A percentile compares a stretch with the other conserved stretches of the same genome.
Evolutionary conservation across 2,888 invertebrate genomes (phyloP).

Genomic region (Lasioglossum villosulum): DNA sequence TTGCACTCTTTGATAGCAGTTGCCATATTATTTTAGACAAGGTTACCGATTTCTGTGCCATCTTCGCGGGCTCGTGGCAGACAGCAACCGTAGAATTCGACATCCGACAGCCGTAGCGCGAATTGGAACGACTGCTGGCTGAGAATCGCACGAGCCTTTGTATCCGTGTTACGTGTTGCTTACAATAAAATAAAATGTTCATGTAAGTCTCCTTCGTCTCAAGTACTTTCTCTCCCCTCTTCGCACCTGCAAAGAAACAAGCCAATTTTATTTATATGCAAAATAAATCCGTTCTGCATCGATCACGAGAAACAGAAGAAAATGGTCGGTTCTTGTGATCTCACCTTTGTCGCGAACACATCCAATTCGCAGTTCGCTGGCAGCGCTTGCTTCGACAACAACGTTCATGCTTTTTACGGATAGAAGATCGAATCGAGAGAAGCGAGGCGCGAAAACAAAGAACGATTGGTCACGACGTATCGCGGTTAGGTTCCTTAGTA

Average conservation of each 20-base stretch:
- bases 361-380: neutral
- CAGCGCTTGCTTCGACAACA: too few relatives aligned
- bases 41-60: constrained; percentile 78
- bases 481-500: neutral
- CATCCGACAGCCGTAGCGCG: neutral
- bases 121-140: constrained; percentile 54
- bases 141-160: constrained; percentile 71
- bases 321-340: neutral
- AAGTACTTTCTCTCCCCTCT: neutral
- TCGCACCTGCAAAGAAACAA: neutral
- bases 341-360: neutral
- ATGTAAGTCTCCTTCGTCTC: constrained; percentile 26
- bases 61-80: constrained; percentile 70
- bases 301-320: neutral
- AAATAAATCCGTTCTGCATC: neutral
- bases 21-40: constrained; percentile 62
- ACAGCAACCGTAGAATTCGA: constrained; percentile 26
- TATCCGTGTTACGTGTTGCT: constrained; percentile 83
- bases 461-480: neutral
- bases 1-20: constrained; percentile 43
- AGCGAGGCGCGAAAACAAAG: constrained; percentile 20
- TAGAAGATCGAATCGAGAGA: neutral
- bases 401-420: neutral
- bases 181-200: constrained; percentile 73
- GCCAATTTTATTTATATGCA: neutral